A percentile compares a stretch with the other conserved stretches of the same genome.
These are phyloP conservation scores for Coilia nasus DNA, from an alignment of 2,797 vertebrate species.

Conservation along the genomic window DNA sequence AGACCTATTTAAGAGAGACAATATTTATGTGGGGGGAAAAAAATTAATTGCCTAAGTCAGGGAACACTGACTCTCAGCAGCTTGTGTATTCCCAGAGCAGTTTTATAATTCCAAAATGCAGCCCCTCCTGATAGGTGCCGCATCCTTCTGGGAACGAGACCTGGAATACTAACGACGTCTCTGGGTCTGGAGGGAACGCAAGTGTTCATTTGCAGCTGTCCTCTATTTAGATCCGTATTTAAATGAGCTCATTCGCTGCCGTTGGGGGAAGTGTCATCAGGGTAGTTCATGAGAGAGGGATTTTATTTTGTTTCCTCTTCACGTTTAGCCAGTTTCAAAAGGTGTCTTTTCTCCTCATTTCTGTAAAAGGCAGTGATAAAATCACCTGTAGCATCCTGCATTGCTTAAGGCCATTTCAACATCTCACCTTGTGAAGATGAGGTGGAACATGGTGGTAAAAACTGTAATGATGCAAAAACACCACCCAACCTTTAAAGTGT, in stretches of 20 bases:
- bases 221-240: constrained; percentile 32
- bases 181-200: background rate
- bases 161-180: constrained; percentile 41
- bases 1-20: background rate
- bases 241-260: constrained; percentile 1
- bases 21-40: background rate
- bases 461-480: background rate
- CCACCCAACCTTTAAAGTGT: background rate
- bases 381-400: background rate
- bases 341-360: background rate
- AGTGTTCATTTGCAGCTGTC: background rate
- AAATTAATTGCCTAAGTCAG: constrained; percentile 29
- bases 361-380: background rate
- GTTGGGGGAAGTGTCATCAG: background rate
- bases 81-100: constrained; percentile 39
- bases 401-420: background rate
- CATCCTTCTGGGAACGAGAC: constrained; percentile 26
- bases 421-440: background rate
- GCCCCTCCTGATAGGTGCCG: constrained; percentile 29
- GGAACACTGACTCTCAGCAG: constrained; percentile 5
- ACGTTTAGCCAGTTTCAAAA: background rate
- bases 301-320: background rate
- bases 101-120: constrained; percentile 41
- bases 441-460: background rate
- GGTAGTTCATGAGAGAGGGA: background rate